phyloP scores from a whole-genome alignment of 2,888 invertebrate species.

The Melanostoma mellinum region DNA sequence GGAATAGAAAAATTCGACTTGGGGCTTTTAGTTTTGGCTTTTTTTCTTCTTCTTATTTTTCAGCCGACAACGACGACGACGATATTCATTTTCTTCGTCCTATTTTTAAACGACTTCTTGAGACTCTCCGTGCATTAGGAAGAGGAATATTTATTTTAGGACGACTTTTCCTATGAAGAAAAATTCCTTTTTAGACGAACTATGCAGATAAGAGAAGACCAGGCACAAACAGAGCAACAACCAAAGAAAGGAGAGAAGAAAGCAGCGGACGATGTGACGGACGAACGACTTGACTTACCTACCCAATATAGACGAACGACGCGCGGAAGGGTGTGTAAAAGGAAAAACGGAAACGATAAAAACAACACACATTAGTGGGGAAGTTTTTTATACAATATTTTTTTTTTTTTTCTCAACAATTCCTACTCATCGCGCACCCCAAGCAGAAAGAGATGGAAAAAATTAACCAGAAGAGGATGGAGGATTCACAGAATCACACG shows the following conservation, averaged over 20 bases:
- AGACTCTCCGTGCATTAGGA: slow-evolving; percentile 43
- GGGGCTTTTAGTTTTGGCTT: slow-evolving; percentile 5
- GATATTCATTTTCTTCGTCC: slow-evolving; percentile 55
- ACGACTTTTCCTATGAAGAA: slow-evolving; percentile 19
- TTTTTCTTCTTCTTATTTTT: background rate
- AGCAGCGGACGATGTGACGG: slow-evolving; percentile 21
- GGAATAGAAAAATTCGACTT: slow-evolving; percentile 74
- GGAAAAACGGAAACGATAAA: slow-evolving; percentile 71
- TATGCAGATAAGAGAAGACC: slow-evolving; percentile 30
- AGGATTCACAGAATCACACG: slow-evolving; percentile 50
- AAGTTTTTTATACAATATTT: slow-evolving; percentile 9
- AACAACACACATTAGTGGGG: slow-evolving; percentile 53
- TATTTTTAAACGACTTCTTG: slow-evolving; percentile 65
- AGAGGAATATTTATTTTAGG: slow-evolving; percentile 68
- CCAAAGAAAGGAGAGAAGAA: slow-evolving; percentile 32
- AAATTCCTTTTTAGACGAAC: slow-evolving; percentile 67
- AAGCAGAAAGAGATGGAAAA: slow-evolving; percentile 60
- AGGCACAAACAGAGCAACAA: slow-evolving; percentile 17
- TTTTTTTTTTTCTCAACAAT: slow-evolving; percentile 7
- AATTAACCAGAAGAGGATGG: slow-evolving; percentile 59
- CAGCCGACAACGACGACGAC: slow-evolving; percentile 20
- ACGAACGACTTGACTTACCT: background rate
- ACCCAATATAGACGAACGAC: too few species aligned
- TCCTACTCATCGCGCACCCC: slow-evolving; percentile 62
- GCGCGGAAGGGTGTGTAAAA: slow-evolving; percentile 49